Conservation (phyloP, 1,140 invertebrate genomes). For the Drosophila sechellia region DNA sequence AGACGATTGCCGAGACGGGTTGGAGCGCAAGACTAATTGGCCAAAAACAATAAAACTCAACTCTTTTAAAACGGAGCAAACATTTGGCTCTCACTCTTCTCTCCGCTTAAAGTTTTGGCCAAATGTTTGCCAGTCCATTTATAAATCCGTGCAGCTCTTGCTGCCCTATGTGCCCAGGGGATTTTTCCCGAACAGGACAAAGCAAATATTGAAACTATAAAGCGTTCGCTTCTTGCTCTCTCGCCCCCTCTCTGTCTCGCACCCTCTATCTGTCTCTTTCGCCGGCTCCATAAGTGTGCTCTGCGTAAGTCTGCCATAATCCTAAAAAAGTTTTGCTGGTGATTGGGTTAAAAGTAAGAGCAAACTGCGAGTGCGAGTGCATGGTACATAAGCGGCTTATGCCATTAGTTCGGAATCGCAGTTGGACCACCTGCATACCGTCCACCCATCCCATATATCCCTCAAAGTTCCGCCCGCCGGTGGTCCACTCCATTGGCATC, state of each 20-base stretch:
- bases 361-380: slow-evolving; percentile 57
- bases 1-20: slow-evolving; percentile 62
- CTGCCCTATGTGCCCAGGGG: slow-evolving; percentile 51
- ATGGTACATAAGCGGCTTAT: slow-evolving; percentile 66
- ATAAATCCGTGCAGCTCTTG: slow-evolving; percentile 54
- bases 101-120: slow-evolving; percentile 28
- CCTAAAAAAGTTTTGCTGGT: slow-evolving; percentile 61
- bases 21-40: slow-evolving; percentile 56
- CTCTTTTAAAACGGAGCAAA: slow-evolving; percentile 31
- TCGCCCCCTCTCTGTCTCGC: background rate
- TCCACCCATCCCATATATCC: background rate
- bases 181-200: slow-evolving; percentile 57
- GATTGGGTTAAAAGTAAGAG: slow-evolving; percentile 70
- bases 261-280: background rate
- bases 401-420: slow-evolving; percentile 62
- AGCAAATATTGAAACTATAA: slow-evolving; percentile 69
- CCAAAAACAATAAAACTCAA: slow-evolving; percentile 49
- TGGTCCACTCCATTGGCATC: slow-evolving; percentile 22
- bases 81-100: background rate
- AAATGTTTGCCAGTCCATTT: slow-evolving; percentile 61
- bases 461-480: slow-evolving; percentile 21
- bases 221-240: slow-evolving; percentile 34
- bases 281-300: slow-evolving; percentile 6
- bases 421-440: slow-evolving; percentile 30
- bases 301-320: slow-evolving; percentile 57